Conservation (phyloP, 2,113 vertebrate species). For the Lates calcarifer region DNA sequence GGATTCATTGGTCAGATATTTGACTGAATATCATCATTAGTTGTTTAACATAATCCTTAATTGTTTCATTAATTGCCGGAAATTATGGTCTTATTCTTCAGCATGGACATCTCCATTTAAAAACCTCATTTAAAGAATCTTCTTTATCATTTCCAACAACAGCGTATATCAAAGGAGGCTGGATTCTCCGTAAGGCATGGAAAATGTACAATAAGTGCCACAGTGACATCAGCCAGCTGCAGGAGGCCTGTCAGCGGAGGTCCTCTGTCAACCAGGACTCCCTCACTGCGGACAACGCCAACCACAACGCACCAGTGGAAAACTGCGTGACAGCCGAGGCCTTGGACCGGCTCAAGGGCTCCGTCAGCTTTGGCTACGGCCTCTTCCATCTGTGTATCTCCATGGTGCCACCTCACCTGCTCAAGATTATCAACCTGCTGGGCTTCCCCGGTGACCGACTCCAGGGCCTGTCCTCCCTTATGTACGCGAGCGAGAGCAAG, state of each 20-base stretch:
- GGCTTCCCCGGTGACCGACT: constrained; percentile 98
- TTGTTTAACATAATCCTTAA: background rate
- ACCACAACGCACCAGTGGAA: constrained; percentile 91
- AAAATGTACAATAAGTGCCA: constrained; percentile 99
- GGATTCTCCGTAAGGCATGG: constrained; percentile 99
- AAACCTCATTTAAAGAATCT: background rate
- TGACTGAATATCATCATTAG: background rate
- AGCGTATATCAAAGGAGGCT: constrained; percentile 99
- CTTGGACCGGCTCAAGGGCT: constrained; percentile 97
- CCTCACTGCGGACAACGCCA: constrained; percentile 90
- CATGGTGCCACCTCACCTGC: constrained; percentile 99
- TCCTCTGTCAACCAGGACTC: constrained; percentile 86
- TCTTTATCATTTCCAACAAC: constrained; percentile 24
- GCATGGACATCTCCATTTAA: background rate
- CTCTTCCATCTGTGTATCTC: constrained; percentile 99
- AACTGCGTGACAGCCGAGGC: constrained; percentile 92
- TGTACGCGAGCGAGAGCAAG: constrained; percentile 98
- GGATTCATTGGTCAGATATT: background rate
- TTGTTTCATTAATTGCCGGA: background rate
- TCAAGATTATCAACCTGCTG: constrained; percentile 99
- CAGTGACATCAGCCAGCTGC: constrained; percentile 95
- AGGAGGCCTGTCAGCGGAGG: constrained; percentile 90
- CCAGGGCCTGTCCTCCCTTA: constrained; percentile 96
- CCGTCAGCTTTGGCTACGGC: constrained; percentile 98
- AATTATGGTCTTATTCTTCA: no score